Evolutionary conservation across 1,140 invertebrate species (phyloP), one percentile per base, ranked within the genome.

Genomic region (Monochamus saltuarius): DNA sequence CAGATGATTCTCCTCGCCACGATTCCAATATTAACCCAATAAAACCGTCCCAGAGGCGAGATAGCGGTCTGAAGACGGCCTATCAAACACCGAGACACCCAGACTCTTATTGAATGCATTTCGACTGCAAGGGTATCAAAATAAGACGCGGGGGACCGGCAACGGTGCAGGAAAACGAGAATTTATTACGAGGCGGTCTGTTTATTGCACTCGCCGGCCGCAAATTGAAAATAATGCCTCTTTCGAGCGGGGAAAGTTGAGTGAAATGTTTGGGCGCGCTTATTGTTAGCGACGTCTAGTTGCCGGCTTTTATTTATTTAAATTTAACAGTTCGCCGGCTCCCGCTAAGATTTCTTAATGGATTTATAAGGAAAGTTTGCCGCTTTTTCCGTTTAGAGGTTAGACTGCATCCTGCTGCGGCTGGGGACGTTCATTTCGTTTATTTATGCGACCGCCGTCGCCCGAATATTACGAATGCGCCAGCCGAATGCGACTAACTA

Each of bases 151-250:
- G n/a, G 51, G 51, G 51, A 53, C 29, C 9, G 17, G 38, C 8
- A 38, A 40, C 16, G 43, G 43, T 11, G 22, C 10, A 46, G 51
- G 35, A 39, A 36, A 53, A 42, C 29, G 11, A 22, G 35, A 53
- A 53, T 53, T 53, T 53, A 53, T 40, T 39, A 17, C n/a, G 29
- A 17, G 37, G 17, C 51, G 51, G 51, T 39, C 36, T 36, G 51
- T 53, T 53, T 53, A 53, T 53, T 53, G 51, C 51, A 53, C 37
- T 39, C 51, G 51, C 51, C 36, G 37, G 37, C 51, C 51, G 37
- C 51, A 53, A 53, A 53, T 53, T 53, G 51, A 53, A 53, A 53
- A 53, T 53, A 53, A 53, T 53, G 51, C 19, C 51, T 39, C 39
- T 53, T 53, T 16, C 19, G 45, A 17, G 14, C 51, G 13, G n/a